These are phyloP conservation scores for Brachyrhaphis roseni DNA, from an alignment of 2,797 vertebrate species.

Conservation along the genomic window DNA sequence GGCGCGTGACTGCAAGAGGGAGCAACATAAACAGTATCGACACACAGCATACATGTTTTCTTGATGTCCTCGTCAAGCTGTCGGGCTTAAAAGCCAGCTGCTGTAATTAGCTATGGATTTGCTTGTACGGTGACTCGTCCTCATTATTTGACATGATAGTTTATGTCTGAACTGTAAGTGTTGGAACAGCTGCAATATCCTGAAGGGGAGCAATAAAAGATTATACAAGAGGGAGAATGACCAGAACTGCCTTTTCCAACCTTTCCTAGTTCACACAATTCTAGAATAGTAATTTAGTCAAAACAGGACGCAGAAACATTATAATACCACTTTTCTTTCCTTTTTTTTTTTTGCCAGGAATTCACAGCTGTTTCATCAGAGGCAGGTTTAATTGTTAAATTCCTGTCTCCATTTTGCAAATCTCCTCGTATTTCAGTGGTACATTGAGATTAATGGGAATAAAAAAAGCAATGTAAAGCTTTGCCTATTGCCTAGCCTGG, in stretches of 20 bases:
- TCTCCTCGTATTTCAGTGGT: background rate
- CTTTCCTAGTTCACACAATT: conserved; percentile 28
- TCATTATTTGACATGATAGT: conserved; percentile 72
- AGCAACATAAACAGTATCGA: conserved; percentile 75
- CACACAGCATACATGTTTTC: conserved; percentile 62
- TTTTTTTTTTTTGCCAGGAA: background rate
- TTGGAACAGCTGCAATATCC: conserved; percentile 71
- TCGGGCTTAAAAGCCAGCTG: conserved; percentile 74
- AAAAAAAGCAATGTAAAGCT: background rate
- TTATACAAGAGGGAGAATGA: conserved; percentile 39
- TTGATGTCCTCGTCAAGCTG: conserved; percentile 79
- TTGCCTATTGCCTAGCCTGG: background rate
- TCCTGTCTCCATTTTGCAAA: background rate
- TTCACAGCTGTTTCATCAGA: background rate
- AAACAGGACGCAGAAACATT: background rate
- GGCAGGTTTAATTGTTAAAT: background rate
- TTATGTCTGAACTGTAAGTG: conserved; percentile 68
- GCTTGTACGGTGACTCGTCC: conserved; percentile 62
- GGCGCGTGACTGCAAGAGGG: conserved; percentile 46
- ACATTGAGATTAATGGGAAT: background rate
- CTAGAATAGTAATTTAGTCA: background rate
- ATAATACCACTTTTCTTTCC: background rate
- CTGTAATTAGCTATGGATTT: conserved; percentile 85
- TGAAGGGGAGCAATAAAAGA: conserved; percentile 40
- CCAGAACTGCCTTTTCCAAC: conserved; percentile 10